phyloP scores from a whole-genome alignment of 2,113 vertebrate species.

The Ibidorhyncha struthersii region DNA sequence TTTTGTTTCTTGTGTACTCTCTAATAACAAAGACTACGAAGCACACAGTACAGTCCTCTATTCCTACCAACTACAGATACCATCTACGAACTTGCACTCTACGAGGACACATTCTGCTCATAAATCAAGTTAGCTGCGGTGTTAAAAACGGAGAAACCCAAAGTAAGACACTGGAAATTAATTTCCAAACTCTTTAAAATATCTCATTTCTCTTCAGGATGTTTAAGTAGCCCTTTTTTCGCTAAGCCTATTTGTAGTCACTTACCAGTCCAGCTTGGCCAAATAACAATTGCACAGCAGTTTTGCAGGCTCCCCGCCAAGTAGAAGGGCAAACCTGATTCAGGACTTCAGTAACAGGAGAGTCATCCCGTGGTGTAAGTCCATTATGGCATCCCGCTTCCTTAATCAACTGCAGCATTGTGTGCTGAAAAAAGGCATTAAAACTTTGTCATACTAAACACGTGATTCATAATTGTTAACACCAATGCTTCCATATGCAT shows the following conservation, averaged over 20 bases:
- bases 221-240: not conserved
- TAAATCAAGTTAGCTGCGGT: not conserved
- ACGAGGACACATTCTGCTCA: not conserved
- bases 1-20: not conserved
- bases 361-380: slow-evolving; percentile 86
- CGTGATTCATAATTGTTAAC: rapidly evolving
- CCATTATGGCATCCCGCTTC: slow-evolving; percentile 92
- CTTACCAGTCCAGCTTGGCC: slow-evolving; percentile 98
- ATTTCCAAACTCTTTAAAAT: not conserved
- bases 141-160: not conserved
- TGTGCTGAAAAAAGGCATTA: slow-evolving; percentile 77
- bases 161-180: not conserved
- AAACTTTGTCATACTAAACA: not conserved
- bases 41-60: not conserved
- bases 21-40: rapidly evolving
- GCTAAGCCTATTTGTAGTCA: not conserved
- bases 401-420: slow-evolving; percentile 95
- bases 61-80: not conserved
- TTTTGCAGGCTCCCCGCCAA: slow-evolving; percentile 98
- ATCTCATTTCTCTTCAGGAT: not conserved
- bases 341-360: slow-evolving; percentile 93
- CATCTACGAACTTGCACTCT: not conserved
- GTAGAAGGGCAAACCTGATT: slow-evolving; percentile 98
- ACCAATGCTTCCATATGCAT: not conserved
- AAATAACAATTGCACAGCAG: slow-evolving; percentile 95